Evolutionary conservation across 2,888 invertebrate species (phyloP), one percentile per base, ranked within the genome.

Genomic region (Ferdinandea cuprea): DNA sequence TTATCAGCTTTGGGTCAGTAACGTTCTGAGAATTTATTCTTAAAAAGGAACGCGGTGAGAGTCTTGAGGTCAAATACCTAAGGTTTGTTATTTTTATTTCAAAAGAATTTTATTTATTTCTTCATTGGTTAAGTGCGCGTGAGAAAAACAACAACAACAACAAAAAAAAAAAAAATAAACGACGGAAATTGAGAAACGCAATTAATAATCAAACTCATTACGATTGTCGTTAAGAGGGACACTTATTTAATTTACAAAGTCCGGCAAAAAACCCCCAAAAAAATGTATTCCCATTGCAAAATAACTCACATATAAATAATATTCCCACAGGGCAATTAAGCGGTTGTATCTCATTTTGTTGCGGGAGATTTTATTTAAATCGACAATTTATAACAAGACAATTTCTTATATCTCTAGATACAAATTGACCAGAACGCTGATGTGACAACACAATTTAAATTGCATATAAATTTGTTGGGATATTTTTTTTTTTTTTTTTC

Each of bases 371-470:
- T 56, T 54, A 50, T 74, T 63, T 61, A 56, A 63, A 80, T 69
- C 21, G 58, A 48, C 48, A 72, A 83, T 83, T 83, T 77, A 83
- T 77, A 58, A 61, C 40, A 44, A 63, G 65, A 61, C 65, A 65
- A n/a, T 68, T 68, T 78, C 35, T 50, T 71, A 71, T 52, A 77
- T 66, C 52, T 40, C 52, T 40, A 72, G 66, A 77, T 78, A 83
- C 78, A 83, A 83, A 83, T 83, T 83, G 77, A 73, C 68, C 83
- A 58, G 78, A 83, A 59, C 83, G 56, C 50, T 72, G 50, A 83
- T 78, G 83, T 83, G 83, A 68, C 83, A 83, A 72, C 59, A 68
- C 56, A 54, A 78, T 40, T 83, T 83, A 72, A 77, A 32, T 77
- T 83, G 76, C 65, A 56, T 65, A 71, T 81, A 81, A 76, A 76